phyloP scores from a whole-genome alignment of 2,797 vertebrate species.

The Accipiter fasciatus region DNA sequence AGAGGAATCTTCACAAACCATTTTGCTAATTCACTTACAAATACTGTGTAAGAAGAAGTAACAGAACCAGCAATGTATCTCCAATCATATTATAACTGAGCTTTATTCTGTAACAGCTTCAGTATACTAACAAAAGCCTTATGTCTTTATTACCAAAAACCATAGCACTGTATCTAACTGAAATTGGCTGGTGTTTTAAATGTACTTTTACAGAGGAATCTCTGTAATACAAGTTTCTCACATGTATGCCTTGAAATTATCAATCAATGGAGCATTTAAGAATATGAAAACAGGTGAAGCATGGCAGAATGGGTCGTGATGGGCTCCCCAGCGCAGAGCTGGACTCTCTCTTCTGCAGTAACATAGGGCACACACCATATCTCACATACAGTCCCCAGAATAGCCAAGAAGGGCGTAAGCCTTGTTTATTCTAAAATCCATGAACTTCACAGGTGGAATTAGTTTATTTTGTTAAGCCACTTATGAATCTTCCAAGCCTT shows the following conservation, averaged over 20 bases:
- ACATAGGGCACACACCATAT: background rate
- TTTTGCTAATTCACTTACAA: background rate
- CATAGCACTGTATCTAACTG: background rate
- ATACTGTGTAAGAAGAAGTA: background rate
- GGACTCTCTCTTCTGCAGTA: background rate
- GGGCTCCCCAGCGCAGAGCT: accelerated
- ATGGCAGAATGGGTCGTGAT: accelerated
- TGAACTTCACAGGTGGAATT: background rate
- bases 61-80: background rate
- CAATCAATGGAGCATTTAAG: background rate
- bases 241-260: background rate
- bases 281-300: accelerated
- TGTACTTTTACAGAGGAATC: background rate
- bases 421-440: background rate
- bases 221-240: background rate
- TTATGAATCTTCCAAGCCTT: background rate
- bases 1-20: background rate
- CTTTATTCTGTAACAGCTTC: background rate
- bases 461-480: background rate
- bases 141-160: background rate
- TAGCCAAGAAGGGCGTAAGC: background rate
- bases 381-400: background rate
- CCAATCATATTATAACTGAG: background rate
- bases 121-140: background rate
- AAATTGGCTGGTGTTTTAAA: background rate